Base-by-base conservation (phyloP, 2,797 vertebrate genomes). In the Tokudaia tokunoshimensis region DNA sequence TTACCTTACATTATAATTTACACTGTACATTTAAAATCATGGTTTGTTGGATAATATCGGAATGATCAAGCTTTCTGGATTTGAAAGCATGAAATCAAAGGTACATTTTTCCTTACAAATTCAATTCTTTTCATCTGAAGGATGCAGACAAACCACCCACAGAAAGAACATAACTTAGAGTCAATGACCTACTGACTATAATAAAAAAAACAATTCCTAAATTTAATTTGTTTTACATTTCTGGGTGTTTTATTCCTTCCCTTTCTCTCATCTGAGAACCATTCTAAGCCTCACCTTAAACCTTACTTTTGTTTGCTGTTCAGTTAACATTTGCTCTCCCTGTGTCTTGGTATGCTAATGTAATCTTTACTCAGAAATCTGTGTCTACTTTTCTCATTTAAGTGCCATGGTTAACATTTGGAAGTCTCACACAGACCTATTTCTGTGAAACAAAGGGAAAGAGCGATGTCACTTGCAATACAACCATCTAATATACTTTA, bases 351-450 rank as follows among this genome's bases (percentile, higher is more conserved):
- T 76, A 89, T 81, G 59, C 5, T 81, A 95, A 89, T 95, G 22
- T 70, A 97, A 94, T 57, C 89, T 96, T 91, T 96, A 91, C 72
- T 76, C 78, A 14, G 89, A 87, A 90, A 63, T 84, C 57, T 81
- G 37, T 65, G 47, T 91, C 41, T 70, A n/a, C 67, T 65, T 92
- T 87, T 92, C 34, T 88, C n/a, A 75, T 55, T 83, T 84, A 92
- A 92, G 89, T 80, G 57, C 31, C 34, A 31, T 76, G 81, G 63
- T 96, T 96, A 96, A 86, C 50, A 86, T 95, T 70, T 95, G 55
- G n/a, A 63, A 84, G 10, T 90, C 50, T 47, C 37, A 8, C 34
- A 17, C n/a, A 57, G 15, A 80, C 26, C 47, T 44, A 7, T 13
- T 95, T 88, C 76, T 91, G 22, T 80, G 50, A 67, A 92, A 84